phyloP scores from a whole-genome alignment of 2,888 invertebrate species.

The Diarsia mendica region DNA sequence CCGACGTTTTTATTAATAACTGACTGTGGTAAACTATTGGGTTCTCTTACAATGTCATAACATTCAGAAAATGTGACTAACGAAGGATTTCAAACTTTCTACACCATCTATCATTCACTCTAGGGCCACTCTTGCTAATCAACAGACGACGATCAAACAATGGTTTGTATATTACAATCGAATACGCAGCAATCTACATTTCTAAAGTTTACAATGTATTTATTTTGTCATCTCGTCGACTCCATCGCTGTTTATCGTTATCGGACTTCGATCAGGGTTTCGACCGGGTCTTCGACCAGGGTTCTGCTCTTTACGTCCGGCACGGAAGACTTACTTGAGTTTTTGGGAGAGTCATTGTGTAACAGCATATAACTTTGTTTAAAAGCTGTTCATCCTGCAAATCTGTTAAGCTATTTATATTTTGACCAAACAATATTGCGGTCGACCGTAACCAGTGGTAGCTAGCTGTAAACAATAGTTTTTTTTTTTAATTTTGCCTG shows the following conservation, averaged over 20 bases:
- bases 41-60: neutral
- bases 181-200: neutral
- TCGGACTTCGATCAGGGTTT: too few relatives aligned
- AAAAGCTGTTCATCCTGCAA: neutral
- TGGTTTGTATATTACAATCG: neutral
- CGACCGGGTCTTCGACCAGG: neutral
- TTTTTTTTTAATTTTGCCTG: too few relatives aligned
- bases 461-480: too few relatives aligned
- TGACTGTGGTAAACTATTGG: neutral
- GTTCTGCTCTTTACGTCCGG: neutral
- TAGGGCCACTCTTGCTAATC: too few relatives aligned
- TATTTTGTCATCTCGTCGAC: too few relatives aligned
- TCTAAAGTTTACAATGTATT: neutral
- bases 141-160: neutral
- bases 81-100: neutral
- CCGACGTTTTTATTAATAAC: neutral
- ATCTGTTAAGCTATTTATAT: too few relatives aligned
- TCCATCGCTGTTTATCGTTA: fast-evolving
- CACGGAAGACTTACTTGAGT: neutral
- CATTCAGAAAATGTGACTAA: neutral
- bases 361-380: neutral
- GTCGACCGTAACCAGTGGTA: too few relatives aligned
- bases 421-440: too few relatives aligned
- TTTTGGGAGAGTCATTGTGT: conserved; percentile 1
- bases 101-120: neutral